These are phyloP conservation scores for Rhingia campestris DNA, from an alignment of 2,888 invertebrate genomes.

Conservation along the genomic window DNA sequence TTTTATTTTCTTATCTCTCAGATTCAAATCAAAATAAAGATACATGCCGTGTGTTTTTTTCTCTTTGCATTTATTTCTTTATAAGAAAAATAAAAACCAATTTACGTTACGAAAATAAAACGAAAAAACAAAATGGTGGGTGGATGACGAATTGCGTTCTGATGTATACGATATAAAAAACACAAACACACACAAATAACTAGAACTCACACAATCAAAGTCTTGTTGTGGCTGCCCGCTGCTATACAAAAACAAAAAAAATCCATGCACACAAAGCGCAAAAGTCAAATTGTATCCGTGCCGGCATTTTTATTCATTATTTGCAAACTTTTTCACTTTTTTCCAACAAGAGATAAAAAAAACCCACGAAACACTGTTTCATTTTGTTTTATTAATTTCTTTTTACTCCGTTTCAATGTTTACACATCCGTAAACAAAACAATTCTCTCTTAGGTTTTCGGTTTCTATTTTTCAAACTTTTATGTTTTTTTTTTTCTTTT, in stretches of 20 bases:
- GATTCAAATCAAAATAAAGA: constrained; percentile 58
- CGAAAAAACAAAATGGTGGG: constrained; percentile 72
- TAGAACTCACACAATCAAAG: constrained; percentile 53
- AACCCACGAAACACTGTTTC: constrained; percentile 21
- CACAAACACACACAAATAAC: constrained; percentile 30
- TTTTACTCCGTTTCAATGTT: constrained; percentile 53
- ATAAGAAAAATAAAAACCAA: constrained; percentile 18
- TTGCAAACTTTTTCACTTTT: constrained; percentile 18
- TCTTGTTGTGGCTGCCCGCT: constrained; percentile 16
- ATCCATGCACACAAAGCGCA: constrained; percentile 47
- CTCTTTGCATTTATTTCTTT: neutral
- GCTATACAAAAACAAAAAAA: neutral
- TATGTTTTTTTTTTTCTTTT: constrained; percentile 48
- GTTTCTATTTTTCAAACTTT: constrained; percentile 67
- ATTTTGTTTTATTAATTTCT: constrained; percentile 42
- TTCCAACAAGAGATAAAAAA: constrained; percentile 16
- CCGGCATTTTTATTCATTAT: constrained; percentile 68
- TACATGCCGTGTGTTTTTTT: constrained; percentile 19
- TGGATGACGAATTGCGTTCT: constrained; percentile 66
- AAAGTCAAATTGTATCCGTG: constrained; percentile 58
- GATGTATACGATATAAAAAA: constrained; percentile 44
- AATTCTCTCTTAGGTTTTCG: constrained; percentile 64
- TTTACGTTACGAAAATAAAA: constrained; percentile 35
- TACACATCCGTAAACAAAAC: constrained; percentile 74
- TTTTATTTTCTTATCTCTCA: constrained; percentile 30